These are phyloP conservation scores for Scytalopus superciliaris DNA, from an alignment of 2,113 vertebrate species.

Conservation along the genomic window DNA sequence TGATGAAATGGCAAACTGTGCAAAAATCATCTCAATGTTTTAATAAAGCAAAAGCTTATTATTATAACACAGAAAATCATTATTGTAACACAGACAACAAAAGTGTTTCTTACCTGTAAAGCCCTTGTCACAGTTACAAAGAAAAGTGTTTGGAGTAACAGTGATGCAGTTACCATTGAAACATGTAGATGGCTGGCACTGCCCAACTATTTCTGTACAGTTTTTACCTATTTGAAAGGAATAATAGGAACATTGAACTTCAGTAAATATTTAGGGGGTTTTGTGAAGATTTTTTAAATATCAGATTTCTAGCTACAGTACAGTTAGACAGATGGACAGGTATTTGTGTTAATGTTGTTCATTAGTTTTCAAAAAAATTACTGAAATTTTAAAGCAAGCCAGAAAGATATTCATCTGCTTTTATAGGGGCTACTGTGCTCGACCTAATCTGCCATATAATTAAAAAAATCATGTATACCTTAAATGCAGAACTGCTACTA, in stretches of 20 bases:
- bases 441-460: neutral
- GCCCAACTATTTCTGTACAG: constrained; percentile 80
- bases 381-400: neutral
- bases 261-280: neutral
- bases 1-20: neutral
- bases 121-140: constrained; percentile 72
- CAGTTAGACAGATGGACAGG: neutral
- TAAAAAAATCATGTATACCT: neutral
- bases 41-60: neutral
- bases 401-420: neutral
- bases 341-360: neutral
- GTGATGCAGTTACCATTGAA: constrained; percentile 73
- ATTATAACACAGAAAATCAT: neutral
- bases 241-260: neutral
- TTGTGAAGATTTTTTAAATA: neutral
- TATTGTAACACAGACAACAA: neutral
- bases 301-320: neutral
- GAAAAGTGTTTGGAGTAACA: constrained; percentile 69
- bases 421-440: neutral
- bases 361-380: neutral
- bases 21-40: neutral
- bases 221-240: constrained; percentile 72
- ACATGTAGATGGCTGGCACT: constrained; percentile 72
- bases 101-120: constrained; percentile 74
- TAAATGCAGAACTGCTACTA: neutral